Percentiles rank a stretch among this genome's conserved stretches.
Conservation (phyloP, 2,797 vertebrate genomes). For the Trachurus trachurus region DNA sequence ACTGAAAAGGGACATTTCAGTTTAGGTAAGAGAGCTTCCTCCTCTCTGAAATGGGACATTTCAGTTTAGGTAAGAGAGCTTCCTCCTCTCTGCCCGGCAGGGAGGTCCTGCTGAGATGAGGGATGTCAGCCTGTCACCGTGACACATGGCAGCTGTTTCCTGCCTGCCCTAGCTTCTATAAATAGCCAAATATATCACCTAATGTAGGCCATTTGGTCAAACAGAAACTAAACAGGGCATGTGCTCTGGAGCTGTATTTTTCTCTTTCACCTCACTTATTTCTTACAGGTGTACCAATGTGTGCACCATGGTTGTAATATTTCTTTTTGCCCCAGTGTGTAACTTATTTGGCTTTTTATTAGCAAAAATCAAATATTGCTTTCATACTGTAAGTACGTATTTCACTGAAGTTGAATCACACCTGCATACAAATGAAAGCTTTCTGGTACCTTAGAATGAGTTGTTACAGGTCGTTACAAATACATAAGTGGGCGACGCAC, state of each 20-base stretch:
- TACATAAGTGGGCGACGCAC: too few species aligned
- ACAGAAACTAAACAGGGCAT: conserved; percentile 76
- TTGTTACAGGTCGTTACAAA: too few species aligned
- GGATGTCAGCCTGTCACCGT: conserved; percentile 83
- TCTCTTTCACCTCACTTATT: conserved; percentile 62
- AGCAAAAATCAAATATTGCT: too few species aligned
- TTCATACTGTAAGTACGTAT: too few species aligned
- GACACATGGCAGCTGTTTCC: conserved; percentile 84
- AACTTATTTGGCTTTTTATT: too few species aligned
- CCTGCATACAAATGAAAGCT: too few species aligned
- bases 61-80: conserved; percentile 75
- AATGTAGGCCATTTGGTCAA: conserved; percentile 86
- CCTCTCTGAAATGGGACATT: conserved; percentile 60
- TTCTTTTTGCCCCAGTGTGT: too few species aligned
- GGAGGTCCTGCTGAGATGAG: conserved; percentile 84
- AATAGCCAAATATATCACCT: conserved; percentile 82
- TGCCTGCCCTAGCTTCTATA: conserved; percentile 79
- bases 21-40: conserved; percentile 74
- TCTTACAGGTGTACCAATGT: conserved; percentile 50
- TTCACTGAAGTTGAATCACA: too few species aligned
- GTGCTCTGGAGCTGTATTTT: conserved; percentile 51
- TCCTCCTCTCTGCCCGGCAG: conserved; percentile 76
- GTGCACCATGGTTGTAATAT: conserved; percentile 9
- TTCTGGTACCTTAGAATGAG: too few species aligned
- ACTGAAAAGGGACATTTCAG: conserved; percentile 69